Evolutionary conservation across 2,113 vertebrate species (phyloP), one percentile per base, ranked within the genome.

Genomic region (Cygnus buccinator): DNA sequence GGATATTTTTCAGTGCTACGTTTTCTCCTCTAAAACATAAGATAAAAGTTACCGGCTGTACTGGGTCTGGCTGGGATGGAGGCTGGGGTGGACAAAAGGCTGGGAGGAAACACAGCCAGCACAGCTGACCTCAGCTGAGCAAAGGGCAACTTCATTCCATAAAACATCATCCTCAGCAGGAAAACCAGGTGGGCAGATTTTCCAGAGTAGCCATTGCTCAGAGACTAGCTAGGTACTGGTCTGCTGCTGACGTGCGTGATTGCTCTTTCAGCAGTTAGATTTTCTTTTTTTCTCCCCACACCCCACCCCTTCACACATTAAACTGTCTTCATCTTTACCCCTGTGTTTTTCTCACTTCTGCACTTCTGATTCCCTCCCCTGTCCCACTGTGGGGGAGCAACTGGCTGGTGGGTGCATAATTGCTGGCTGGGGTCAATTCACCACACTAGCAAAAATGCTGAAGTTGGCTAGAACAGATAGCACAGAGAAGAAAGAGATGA

Each of bases 221-320:
- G 63, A 58, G n/a, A 23, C n/a, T 17, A 37, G 5, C n/a, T 68
- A 25, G 20, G 8, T 23, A 46, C 43, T 25, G 2, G 2, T 17
- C 8, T 59, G 19, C 70, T 74, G 13, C 3, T 46, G 16, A 23
- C 21, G 10, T 77, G 11, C 3, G 11, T 4, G 3, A 63, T 22
- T 37, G 44, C 4, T 21, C 37, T 23, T 76, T 3, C 8, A 37
- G 62, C 15, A 28, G 6, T 43, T 61, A 4, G 13, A 23, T 7
- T n/a, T 54, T 39, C 3, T 2, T 2, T 4, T 11, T 29, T 9
- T 22, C 6, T 26, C 3, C 10, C 0, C 0, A 0, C 3, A 1
- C 21, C 13, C 72, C 3, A 3, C 3, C 6, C 10, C 16, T 79
- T 83, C 23, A 83, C n/a, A 68, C 43, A 44, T 22, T 68, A 61